Base-by-base conservation (phyloP, 2,797 vertebrate genomes). In the Gymnocypris eckloni region DNA sequence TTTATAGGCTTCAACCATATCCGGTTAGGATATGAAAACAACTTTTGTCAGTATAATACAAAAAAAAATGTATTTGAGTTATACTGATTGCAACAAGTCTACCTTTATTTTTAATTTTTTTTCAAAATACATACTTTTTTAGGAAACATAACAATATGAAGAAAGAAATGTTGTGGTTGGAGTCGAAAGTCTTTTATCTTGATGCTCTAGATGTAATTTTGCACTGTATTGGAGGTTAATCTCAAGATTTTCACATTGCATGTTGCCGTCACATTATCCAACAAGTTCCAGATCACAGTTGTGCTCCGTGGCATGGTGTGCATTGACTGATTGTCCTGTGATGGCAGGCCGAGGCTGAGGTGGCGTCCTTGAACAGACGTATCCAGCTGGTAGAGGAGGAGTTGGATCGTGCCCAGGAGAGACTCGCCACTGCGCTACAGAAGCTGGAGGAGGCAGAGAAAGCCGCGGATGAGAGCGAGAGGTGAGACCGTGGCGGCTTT, bases 361-460 rank as follows among this genome's bases (percentile, higher is more conserved):
- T 99, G 91, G 97, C 98, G 4, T 99, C 97, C 87, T 95, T 99
- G 86, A 98, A 98, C 94, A 96, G 97, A 80, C 97, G 98, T 75
- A 99, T 98, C 93, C 98, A 99, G 95, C 96, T 99, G 92, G 98
- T 99, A 50, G 98, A 99, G 90, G 98, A 99, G 84, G 98, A 99
- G 95, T 85, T 99, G 95, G 98, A 99, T 92, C 92, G 97, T 33
- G 97, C 98, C 9, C 98, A 99, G 94, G 98, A 99, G 94, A 97
- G 97, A 83, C 94, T 99, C 90, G 97, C 97, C 37, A 98, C 97
- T 0, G 97, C 97, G 8, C 94, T 99, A 90, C 98, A 98, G 93
- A 99, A 99, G 92, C 95, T 99, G 85, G 98, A 99, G 86, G 97
- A 99, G 89, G 97, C 98, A 0, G 98, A 99, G 94, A 99, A 99